A percentile compares a stretch with the other conserved stretches of the same genome.
phyloP scores from a whole-genome alignment of 1,140 invertebrate species.

The Zaprionus ornatus region DNA sequence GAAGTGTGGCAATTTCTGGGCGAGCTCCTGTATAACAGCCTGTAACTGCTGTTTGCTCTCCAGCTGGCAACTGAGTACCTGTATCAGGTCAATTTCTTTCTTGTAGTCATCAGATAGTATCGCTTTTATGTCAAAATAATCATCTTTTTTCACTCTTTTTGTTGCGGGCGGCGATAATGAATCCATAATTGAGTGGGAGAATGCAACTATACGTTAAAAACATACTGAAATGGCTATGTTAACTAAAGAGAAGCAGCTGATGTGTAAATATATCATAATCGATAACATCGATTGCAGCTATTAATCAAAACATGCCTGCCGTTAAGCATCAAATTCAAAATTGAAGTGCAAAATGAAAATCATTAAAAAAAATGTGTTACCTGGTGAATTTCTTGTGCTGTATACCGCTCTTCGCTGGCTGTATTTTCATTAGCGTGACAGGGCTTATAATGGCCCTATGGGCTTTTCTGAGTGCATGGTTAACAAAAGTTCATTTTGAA shows the following conservation, averaged over 20 bases:
- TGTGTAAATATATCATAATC: not conserved
- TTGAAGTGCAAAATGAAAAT: not conserved
- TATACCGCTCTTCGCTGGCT: conserved; percentile 21
- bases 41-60: conserved; percentile 87
- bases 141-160: conserved; percentile 39
- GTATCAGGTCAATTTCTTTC: conserved; percentile 84
- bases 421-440: conserved; percentile 20
- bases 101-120: conserved; percentile 85
- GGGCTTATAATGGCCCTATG: not conserved
- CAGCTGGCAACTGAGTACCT: conserved; percentile 87
- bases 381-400: conserved; percentile 29
- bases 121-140: conserved; percentile 72
- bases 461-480: not conserved
- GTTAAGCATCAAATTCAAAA: conserved; percentile 6
- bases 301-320: not conserved
- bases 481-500: not conserved
- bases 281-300: not conserved
- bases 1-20: conserved; percentile 86
- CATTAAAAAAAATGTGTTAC: conserved; percentile 4
- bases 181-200: conserved; percentile 38
- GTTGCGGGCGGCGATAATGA: conserved; percentile 33
- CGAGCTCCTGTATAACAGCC: conserved; percentile 86
- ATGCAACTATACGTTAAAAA: not conserved
- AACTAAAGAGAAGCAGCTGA: not conserved
- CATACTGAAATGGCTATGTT: not conserved